Evolutionary conservation across 2,888 invertebrate genomes (phyloP).

Genomic region (Phrixothrix hirtus): DNA sequence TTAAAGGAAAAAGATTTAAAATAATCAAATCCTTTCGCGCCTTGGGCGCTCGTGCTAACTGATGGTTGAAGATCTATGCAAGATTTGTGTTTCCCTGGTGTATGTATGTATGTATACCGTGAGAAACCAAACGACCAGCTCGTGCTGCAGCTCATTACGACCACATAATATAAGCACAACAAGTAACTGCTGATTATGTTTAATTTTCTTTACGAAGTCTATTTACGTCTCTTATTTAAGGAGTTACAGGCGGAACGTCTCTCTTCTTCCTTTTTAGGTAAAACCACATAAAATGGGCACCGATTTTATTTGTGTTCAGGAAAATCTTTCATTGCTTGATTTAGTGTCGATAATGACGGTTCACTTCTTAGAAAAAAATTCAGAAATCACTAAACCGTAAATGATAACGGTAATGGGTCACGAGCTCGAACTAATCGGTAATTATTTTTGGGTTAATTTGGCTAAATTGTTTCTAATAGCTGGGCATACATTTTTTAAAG

Average conservation of each 20-base stretch:
- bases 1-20: too few species aligned
- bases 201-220: too few species aligned
- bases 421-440: constrained; percentile 4
- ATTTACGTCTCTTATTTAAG: too few species aligned
- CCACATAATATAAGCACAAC: too few species aligned
- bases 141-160: constrained; percentile 33
- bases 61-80: constrained; percentile 13
- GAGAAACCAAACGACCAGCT: constrained; percentile 31
- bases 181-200: too few species aligned
- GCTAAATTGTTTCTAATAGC: constrained; percentile 12
- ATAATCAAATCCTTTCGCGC: too few species aligned
- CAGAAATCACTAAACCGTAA: constrained; percentile 23
- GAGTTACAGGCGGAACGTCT: too few species aligned
- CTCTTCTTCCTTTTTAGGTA: too few species aligned
- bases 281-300: too few species aligned
- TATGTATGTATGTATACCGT: constrained; percentile 19
- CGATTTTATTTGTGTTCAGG: too few species aligned
- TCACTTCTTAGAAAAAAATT: constrained; percentile 5
- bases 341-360: constrained; percentile 22
- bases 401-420: constrained; percentile 22
- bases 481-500: not conserved
- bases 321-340: constrained; percentile 16
- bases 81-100: constrained; percentile 23
- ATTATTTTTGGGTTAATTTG: constrained; percentile 9
- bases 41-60: constrained; percentile 22